phyloP scores from a whole-genome alignment of 2,888 invertebrate species.

The Melanostoma mellinum region DNA sequence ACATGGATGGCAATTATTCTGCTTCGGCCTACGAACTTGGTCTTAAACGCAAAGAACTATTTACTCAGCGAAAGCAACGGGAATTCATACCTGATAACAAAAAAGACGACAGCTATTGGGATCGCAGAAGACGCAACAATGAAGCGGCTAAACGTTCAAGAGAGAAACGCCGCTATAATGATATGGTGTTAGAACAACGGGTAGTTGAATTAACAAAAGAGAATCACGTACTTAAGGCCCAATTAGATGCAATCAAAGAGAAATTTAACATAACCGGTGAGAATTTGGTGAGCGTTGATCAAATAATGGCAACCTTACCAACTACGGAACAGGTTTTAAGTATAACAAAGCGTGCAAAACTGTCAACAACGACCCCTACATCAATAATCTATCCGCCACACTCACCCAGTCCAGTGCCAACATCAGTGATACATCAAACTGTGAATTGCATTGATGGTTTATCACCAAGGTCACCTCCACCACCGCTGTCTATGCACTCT shows the following conservation, averaged over 20 bases:
- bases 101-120: slow-evolving; percentile 99
- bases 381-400: slow-evolving; percentile 85
- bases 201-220: slow-evolving; percentile 97
- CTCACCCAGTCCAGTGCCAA: slow-evolving; percentile 84
- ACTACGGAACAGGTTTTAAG: slow-evolving; percentile 92
- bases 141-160: slow-evolving; percentile 98
- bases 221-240: slow-evolving; percentile 96
- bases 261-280: slow-evolving; percentile 96
- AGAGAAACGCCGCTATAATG: slow-evolving; percentile 97
- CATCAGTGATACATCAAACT: slow-evolving; percentile 85
- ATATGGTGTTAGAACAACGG: slow-evolving; percentile 97
- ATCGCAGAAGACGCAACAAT: slow-evolving; percentile 96
- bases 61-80: slow-evolving; percentile 95
- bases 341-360: slow-evolving; percentile 87
- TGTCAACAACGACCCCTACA: slow-evolving; percentile 82
- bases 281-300: slow-evolving; percentile 92
- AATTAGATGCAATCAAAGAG: slow-evolving; percentile 95
- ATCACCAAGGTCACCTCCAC: slow-evolving; percentile 43
- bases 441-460: slow-evolving; percentile 74
- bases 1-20: slow-evolving; percentile 81
- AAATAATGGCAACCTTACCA: slow-evolving; percentile 92
- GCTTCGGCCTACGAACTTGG: slow-evolving; percentile 73
- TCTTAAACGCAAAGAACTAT: slow-evolving; percentile 89
- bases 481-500: slow-evolving; percentile 52
- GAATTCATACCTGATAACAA: slow-evolving; percentile 98